phyloP scores from a whole-genome alignment of 2,797 vertebrate genomes.

The Oceanodroma leucorhoa region DNA sequence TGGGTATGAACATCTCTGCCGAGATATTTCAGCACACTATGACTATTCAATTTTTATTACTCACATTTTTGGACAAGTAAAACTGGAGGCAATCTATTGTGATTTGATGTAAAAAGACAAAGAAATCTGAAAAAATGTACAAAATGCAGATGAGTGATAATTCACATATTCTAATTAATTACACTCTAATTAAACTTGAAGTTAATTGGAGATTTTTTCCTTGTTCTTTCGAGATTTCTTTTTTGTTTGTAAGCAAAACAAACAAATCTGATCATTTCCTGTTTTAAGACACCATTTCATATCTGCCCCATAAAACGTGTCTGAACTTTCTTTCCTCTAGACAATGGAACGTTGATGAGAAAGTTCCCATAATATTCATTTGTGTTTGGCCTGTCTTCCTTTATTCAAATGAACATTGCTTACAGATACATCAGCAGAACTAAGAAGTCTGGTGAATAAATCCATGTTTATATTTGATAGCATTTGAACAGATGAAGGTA shows the following conservation, averaged over 20 bases:
- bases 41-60: neutral
- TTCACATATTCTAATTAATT: neutral
- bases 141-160: neutral
- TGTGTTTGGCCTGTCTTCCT: neutral
- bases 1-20: neutral
- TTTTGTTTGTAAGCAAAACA: neutral
- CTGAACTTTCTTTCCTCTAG: neutral
- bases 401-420: neutral
- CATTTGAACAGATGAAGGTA: neutral
- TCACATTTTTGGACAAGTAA: neutral
- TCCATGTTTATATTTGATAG: neutral
- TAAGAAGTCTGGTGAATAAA: neutral
- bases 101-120: neutral
- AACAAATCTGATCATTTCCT: neutral
- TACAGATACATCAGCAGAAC: neutral
- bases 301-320: neutral
- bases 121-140: neutral
- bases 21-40: neutral
- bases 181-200: neutral
- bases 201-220: neutral
- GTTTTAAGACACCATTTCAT: neutral
- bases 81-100: neutral
- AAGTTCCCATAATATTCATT: neutral
- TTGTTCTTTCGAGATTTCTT: neutral
- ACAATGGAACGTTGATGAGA: neutral